Percentiles rank a stretch among this genome's conserved stretches.
These are phyloP conservation scores for Scaeva pyrastri DNA, from an alignment of 2,888 invertebrate genomes.

Conservation along the genomic window DNA sequence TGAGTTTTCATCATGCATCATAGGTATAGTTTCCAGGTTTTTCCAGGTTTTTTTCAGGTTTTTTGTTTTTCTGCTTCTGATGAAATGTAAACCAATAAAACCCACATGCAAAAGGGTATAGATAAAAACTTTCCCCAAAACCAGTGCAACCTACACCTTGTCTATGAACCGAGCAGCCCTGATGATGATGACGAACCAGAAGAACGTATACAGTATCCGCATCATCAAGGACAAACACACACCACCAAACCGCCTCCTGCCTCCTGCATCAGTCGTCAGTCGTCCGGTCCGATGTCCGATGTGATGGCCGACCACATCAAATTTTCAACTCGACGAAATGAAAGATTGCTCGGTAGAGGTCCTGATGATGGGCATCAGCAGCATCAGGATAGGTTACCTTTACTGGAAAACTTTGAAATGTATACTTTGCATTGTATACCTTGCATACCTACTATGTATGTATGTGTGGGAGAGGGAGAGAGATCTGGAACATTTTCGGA, in stretches of 20 bases:
- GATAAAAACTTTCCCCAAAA: slow-evolving; percentile 16
- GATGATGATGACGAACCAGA: neutral
- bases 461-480: neutral
- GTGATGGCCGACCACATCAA: slow-evolving; percentile 24
- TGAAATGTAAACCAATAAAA: slow-evolving; percentile 14
- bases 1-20: slow-evolving; percentile 3
- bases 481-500: neutral
- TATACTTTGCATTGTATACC: slow-evolving; percentile 38
- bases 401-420: slow-evolving; percentile 34
- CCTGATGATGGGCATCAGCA: neutral
- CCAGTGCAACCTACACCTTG: neutral
- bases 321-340: slow-evolving; percentile 41
- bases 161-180: too few species aligned
- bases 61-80: neutral
- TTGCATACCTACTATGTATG: too few species aligned
- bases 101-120: slow-evolving; percentile 13
- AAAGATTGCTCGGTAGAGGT: slow-evolving; percentile 7
- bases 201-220: neutral
- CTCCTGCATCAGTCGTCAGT: neutral
- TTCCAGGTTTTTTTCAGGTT: neutral
- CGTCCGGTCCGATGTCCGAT: too few species aligned
- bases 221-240: slow-evolving; percentile 33
- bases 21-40: neutral
- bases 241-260: too few species aligned
- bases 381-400: neutral